Conservation (phyloP, 1,140 invertebrate genomes). For the Trichonephila inaurata region DNA sequence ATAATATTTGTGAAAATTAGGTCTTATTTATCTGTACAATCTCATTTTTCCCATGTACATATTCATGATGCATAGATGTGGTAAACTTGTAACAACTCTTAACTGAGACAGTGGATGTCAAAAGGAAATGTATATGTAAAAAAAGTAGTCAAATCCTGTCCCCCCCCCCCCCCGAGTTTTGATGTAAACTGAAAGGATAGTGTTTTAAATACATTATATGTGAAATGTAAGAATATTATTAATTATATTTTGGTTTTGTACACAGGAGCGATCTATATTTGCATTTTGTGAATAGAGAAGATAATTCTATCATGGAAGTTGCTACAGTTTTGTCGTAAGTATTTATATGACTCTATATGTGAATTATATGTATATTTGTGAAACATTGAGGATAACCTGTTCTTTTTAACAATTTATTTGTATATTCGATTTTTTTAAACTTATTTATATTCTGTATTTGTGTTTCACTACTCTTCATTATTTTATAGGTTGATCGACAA, state of each 20-base stretch:
- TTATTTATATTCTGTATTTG: conserved; percentile 45
- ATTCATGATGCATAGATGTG: no score
- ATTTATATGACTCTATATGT: neutral
- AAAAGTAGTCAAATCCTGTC: no score
- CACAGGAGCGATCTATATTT: conserved; percentile 92
- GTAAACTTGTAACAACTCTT: no score
- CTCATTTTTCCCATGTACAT: no score
- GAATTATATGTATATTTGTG: conserved; percentile 13
- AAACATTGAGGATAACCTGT: neutral
- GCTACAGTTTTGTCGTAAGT: conserved; percentile 80
- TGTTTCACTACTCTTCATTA: neutral
- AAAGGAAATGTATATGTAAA: no score
- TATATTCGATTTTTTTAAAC: neutral
- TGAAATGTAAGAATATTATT: neutral
- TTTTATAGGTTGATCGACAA: conserved; percentile 90
- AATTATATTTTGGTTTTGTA: neutral
- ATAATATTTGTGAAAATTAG: no score
- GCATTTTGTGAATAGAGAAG: conserved; percentile 92
- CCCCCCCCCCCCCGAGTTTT: no score
- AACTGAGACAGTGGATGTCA: no score
- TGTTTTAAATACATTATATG: neutral
- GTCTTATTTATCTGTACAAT: no score
- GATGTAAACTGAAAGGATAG: no score
- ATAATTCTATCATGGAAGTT: conserved; percentile 93
- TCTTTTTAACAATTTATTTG: neutral